Base-by-base conservation (phyloP, 2,113 vertebrate species). In the Grantiella picta region DNA sequence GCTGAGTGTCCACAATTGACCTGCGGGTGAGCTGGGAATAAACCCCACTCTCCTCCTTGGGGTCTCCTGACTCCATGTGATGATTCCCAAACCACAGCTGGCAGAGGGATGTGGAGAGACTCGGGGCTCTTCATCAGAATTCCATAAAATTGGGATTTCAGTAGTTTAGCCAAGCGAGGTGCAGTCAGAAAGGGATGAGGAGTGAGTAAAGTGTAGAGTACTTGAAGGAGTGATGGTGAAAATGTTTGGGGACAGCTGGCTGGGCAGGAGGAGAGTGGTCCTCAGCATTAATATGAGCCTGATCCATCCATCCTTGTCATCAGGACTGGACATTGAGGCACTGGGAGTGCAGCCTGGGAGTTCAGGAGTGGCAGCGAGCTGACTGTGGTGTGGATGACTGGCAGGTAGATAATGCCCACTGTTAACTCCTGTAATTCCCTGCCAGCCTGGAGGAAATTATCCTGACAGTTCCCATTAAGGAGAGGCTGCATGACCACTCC, bases 11-110 rank as follows among this genome's bases (percentile, higher is more conserved):
- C 64, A 11, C 14, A 42, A 20, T 20, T 82, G 77, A 61, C 33
- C 76, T 36, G 44, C 0, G 1, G 59, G 31, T 6, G 12, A 54
- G 45, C 33, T 65, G 78, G 82, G 66, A 73, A n/a, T 1, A 82
- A 63, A 50, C 14, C 63, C 24, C 0, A 0, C 53, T 25, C 52
- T 85, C 31, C 60, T 78, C 7, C 38, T 31, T 35, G 23, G 1
- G 0, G 1, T 86, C 13, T 8, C 63, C 22, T 40, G 38, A 52
- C 29, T 80, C 3, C 7, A 13, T 38, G 15, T 0, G 0, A 40
- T 50, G 52, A 2, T 78, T 89, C 52, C 69, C 52, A 84, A 29
- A 61, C 25, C 7, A 2, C 56, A 33, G n/a, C 61, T 88, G 8
- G 0, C 61, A 47, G 29, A 27, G 53, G 59, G 61, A 29, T 40